Evolutionary conservation across 2,797 vertebrate species (phyloP).

Genomic region (Macroramphosus scolopax): DNA sequence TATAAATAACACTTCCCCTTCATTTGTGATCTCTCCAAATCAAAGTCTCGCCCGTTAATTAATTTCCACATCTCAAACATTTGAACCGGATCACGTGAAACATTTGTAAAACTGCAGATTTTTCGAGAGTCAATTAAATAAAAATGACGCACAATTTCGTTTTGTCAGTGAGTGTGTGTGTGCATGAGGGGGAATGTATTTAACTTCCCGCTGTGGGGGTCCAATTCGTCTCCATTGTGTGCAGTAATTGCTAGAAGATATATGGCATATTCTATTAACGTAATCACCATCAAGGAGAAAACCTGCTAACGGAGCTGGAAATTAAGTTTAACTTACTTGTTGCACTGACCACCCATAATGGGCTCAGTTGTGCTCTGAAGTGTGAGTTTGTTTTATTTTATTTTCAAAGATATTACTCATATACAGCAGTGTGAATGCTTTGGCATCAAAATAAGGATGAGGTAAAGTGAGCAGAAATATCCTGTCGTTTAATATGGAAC

Average conservation of each 20-base stretch:
- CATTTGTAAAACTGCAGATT: too few species aligned
- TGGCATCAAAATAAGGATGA: too few species aligned
- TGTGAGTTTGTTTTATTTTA: too few species aligned
- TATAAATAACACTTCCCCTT: too few species aligned
- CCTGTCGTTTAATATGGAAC: too few species aligned
- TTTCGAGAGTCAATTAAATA: conserved; percentile 70
- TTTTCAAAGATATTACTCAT: too few species aligned
- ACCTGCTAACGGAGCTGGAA: conserved; percentile 54
- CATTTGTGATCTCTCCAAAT: too few species aligned
- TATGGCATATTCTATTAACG: conserved; percentile 94
- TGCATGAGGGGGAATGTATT: conserved; percentile 79
- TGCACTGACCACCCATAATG: conserved; percentile 80
- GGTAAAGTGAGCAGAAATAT: neutral
- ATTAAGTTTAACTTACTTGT: conserved; percentile 67
- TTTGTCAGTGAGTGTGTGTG: conserved; percentile 30
- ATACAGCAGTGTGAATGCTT: too few species aligned
- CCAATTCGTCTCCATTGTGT: conserved; percentile 81
- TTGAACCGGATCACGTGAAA: too few species aligned
- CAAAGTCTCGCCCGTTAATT: too few species aligned
- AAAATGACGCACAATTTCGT: conserved; percentile 74
- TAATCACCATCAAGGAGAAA: conserved; percentile 82
- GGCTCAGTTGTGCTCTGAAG: too few species aligned
- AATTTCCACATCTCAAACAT: too few species aligned
- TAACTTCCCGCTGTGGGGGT: conserved; percentile 86
- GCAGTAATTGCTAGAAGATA: conserved; percentile 91